Evolutionary conservation across 2,888 invertebrate species (phyloP), one percentile per base, ranked within the genome.

Genomic region (Ceramica pisi): DNA sequence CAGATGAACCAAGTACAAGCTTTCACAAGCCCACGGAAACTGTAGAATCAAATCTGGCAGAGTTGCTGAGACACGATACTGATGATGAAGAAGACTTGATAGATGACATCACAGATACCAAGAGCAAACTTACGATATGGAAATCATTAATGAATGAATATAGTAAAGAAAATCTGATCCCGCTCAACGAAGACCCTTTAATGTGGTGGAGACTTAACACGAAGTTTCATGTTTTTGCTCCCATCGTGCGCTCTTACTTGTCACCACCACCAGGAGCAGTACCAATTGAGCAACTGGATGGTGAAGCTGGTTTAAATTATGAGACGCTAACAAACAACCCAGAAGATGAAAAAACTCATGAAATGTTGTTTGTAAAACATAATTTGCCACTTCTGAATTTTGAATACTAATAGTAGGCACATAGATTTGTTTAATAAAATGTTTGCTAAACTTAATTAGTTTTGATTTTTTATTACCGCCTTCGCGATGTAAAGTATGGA

Each of bases 171-270:
- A 63, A n/a, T 21, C 23, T 74, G 0, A 51, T 71, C 5, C n/a
- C 35, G 14, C 26, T 71, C 0, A 10, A 63, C 7, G 64, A 71
- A 63, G 71, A 71, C 7, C 71, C 71, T 26, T 44, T 71, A 21
- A 44, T 63, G n/a, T 71, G 74, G 71, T 71, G 71, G 71, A 74
- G 14, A 44, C 35, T 19, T 9, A 74, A 74, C 31, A 44, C 35
- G 14, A 71, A 35, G 44, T 71, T 19, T 74, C 35, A 53, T 21
- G 51, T 6, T 14, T 74, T 71, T 35, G 23, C 75, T 63, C 41
- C 71, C 12, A 71, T 71, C 5, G 71, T 74, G n/a, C 64, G 71
- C 31, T 26, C 19, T 10, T 71, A 74, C 26, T 53, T 71, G 8
- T 71, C 71, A 21, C 41, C 64, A 1, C 74, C 71, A 0, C 8